Conservation (phyloP, 1,140 invertebrate species). For the Ceratina australensis region DNA sequence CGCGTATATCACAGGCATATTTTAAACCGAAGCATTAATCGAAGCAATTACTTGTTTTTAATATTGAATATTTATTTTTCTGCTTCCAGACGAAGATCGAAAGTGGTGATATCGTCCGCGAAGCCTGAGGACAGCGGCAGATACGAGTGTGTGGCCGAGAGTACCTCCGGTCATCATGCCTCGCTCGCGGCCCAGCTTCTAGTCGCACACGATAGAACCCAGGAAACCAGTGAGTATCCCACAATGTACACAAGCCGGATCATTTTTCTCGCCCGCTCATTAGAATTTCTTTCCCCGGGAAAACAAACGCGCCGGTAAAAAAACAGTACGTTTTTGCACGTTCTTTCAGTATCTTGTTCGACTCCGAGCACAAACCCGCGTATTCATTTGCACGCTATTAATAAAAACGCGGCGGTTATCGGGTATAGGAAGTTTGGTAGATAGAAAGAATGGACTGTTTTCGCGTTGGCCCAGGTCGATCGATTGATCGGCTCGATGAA, state of each 20-base stretch:
- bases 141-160: slow-evolving; percentile 87
- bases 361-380: neutral
- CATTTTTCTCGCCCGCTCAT: too few species aligned
- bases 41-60: neutral
- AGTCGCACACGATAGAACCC: slow-evolving; percentile 80
- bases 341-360: neutral
- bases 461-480: slow-evolving; percentile 24
- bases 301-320: neutral
- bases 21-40: too few species aligned
- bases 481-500: neutral
- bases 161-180: slow-evolving; percentile 81
- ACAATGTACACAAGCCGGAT: neutral
- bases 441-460: slow-evolving; percentile 3
- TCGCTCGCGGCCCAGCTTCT: slow-evolving; percentile 81
- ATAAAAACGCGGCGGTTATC: slow-evolving; percentile 1
- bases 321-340: neutral
- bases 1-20: too few species aligned
- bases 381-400: slow-evolving; percentile 4
- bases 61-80: neutral
- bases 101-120: slow-evolving; percentile 86
- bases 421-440: neutral
- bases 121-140: slow-evolving; percentile 85
- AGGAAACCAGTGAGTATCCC: slow-evolving; percentile 79
- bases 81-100: slow-evolving; percentile 85
- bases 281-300: too few species aligned